Conservation (phyloP, 2,888 invertebrate species). For the Chrysolina americana region DNA sequence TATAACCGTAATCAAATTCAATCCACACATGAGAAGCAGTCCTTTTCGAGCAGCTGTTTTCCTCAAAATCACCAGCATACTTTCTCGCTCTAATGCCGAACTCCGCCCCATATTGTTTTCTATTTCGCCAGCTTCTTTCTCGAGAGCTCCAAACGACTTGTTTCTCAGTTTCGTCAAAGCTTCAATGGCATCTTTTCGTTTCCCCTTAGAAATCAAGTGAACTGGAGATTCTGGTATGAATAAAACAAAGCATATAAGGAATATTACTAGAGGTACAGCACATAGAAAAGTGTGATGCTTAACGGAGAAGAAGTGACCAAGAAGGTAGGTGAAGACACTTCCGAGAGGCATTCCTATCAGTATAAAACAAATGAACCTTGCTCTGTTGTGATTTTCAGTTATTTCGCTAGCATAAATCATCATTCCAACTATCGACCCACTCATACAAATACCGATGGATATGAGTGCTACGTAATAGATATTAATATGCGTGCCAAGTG, state of each 20-base stretch:
- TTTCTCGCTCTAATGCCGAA: background rate
- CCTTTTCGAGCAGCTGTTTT: background rate
- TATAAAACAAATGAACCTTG: background rate
- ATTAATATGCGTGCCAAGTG: background rate
- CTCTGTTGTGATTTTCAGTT: background rate
- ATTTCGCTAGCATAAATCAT: background rate
- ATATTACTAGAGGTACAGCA: background rate
- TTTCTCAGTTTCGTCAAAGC: constrained; percentile 9
- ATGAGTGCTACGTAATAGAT: background rate
- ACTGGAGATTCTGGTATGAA: constrained; percentile 26
- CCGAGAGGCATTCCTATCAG: background rate
- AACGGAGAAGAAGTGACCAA: background rate
- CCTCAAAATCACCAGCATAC: background rate
- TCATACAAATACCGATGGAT: background rate
- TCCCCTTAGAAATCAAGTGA: background rate
- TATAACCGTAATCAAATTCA: background rate
- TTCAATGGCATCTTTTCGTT: background rate
- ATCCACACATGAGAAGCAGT: background rate
- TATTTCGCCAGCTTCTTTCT: background rate
- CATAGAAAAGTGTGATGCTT: background rate
- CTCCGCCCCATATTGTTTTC: no score
- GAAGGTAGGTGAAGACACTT: background rate
- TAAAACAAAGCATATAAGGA: background rate
- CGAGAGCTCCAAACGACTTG: background rate
- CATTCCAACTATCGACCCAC: background rate